Percentiles rank a stretch among this genome's conserved stretches.
Conservation (phyloP, 1,140 invertebrate genomes). For the Nomia melanderi region DNA sequence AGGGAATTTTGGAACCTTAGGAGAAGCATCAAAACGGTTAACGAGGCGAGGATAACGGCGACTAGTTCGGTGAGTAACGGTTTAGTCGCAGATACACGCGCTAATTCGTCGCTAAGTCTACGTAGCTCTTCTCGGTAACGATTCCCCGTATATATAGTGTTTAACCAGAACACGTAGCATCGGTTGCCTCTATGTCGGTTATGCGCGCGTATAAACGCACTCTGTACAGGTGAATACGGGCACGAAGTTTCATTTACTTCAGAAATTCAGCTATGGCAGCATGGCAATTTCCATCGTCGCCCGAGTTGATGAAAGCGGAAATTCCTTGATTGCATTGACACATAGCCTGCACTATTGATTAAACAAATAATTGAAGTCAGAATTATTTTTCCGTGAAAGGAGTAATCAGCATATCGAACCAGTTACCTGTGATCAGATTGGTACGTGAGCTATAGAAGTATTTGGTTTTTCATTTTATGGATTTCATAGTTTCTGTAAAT, state of each 20-base stretch:
- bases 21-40: constrained; percentile 17
- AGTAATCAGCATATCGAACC: background rate
- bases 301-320: background rate
- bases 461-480: no score
- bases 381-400: background rate
- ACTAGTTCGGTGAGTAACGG: constrained; percentile 27
- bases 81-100: constrained; percentile 34
- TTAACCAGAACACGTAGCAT: constrained; percentile 25
- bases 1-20: background rate
- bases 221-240: constrained; percentile 30
- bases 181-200: constrained; percentile 27
- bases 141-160: constrained; percentile 11
- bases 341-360: background rate
- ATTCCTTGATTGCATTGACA: constrained; percentile 9
- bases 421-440: no score
- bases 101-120: constrained; percentile 42
- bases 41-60: constrained; percentile 28
- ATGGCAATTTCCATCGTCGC: constrained; percentile 23
- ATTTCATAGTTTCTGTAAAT: no score
- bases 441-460: no score
- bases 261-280: constrained; percentile 40
- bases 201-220: constrained; percentile 56
- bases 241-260: constrained; percentile 35
- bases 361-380: background rate
- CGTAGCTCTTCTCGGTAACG: constrained; percentile 30